Evolutionary conservation across 2,113 vertebrate species (phyloP), one percentile per base, ranked within the genome.

Genomic region (Dermatemys mawii): DNA sequence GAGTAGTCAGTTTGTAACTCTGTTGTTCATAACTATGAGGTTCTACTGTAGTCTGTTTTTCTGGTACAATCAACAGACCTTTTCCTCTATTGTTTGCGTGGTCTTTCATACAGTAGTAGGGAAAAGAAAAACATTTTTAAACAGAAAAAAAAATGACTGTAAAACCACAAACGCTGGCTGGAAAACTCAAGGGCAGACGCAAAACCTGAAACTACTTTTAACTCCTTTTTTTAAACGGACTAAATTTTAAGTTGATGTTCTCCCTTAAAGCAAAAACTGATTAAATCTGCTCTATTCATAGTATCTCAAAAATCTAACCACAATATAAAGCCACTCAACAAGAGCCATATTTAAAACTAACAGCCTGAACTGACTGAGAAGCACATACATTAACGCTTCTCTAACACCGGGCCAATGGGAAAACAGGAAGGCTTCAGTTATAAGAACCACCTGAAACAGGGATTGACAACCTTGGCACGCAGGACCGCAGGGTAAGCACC

Each of bases 251-350:
- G 92, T 48, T n/a, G 80, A 13, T 35, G 3, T 19, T 70, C 21
- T 10, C 4, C 48, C 26, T 80, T n/a, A 79, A 22, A 21, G 6
- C 0, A 0, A 24, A 83, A 79, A 4, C 44, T n/a, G 63, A 70
- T 70, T 70, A 44, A 38, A 73, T 6, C 38, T 44, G 22, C 70
- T 41, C 21, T 22, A 41, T 22, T 26, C 22, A n/a, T 6, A 63
- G 60, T 63, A 63, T 35, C 32, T 63, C 60, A 63, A n/a, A 63
- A 35, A n/a, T 63, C 32, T 63, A 63, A 63, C 60, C 17, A 63
- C 60, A n/a, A n/a, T n/a, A 63, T 63, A 63, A 60, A 35, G 16
- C n/a, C 60, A 63, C 32, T n/a, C 60, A 63, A 63, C 60, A 63
- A 63, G 16, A 63, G 14, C 32, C 32, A 63, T 17, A n/a, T n/a